These are phyloP conservation scores for Galerucella calmariensis DNA, from an alignment of 2,888 invertebrate species.

Conservation along the genomic window DNA sequence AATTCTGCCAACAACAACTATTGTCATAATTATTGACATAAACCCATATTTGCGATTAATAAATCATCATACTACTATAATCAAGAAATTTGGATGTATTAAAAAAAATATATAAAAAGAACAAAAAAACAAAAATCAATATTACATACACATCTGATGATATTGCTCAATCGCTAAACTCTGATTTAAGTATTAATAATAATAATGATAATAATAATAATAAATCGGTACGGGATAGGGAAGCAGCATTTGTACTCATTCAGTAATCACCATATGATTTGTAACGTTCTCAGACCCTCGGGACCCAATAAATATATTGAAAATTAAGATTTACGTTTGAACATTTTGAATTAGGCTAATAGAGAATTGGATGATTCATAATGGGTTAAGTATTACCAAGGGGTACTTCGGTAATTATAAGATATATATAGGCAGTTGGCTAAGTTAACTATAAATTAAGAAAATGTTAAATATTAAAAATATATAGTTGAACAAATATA, in stretches of 20 bases:
- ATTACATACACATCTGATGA: constrained; percentile 58
- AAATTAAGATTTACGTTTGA: constrained; percentile 24
- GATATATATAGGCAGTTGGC: background rate
- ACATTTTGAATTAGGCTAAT: constrained; percentile 12
- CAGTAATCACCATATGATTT: constrained; percentile 63
- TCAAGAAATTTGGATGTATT: constrained; percentile 32
- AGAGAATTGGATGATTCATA: constrained; percentile 9
- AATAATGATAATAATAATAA: constrained; percentile 61
- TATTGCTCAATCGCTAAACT: constrained; percentile 63
- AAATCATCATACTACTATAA: background rate
- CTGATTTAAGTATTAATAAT: constrained; percentile 58
- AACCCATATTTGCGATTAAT: background rate
- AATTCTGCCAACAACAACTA: background rate
- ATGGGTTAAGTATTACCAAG: background rate
- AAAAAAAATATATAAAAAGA: constrained; percentile 30
- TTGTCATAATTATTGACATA: background rate
- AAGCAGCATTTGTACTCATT: constrained; percentile 64
- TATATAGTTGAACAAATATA: no score
- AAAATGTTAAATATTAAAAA: no score
- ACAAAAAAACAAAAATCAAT: constrained; percentile 42
- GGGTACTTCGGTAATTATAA: background rate
- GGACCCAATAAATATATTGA: constrained; percentile 32
- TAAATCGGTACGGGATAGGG: constrained; percentile 55
- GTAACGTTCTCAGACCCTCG: constrained; percentile 51
- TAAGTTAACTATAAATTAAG: background rate